Evolutionary conservation across 1,140 invertebrate genomes (phyloP).

Genomic region (Pinna nobilis): DNA sequence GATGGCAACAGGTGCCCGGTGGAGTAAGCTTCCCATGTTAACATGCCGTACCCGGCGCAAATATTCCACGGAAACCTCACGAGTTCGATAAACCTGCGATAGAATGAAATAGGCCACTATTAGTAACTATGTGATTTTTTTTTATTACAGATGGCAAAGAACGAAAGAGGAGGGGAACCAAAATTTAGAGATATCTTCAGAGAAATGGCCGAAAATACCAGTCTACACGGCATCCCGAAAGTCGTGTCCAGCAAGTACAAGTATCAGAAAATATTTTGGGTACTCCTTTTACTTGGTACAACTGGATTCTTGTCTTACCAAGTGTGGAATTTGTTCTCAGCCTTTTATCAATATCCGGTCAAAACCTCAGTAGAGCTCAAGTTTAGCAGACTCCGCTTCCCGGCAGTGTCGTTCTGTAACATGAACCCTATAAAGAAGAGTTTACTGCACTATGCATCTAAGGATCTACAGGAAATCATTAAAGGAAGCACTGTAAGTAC

Average conservation of each 20-base stretch:
- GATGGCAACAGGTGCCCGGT: no score
- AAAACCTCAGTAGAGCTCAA: constrained; percentile 18
- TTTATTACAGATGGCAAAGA: no score
- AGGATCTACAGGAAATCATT: no score
- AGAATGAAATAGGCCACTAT: no score
- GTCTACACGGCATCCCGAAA: constrained; percentile 22
- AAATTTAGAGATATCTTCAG: background rate
- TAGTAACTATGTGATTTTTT: no score
- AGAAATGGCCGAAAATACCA: constrained; percentile 15
- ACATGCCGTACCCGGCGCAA: no score
- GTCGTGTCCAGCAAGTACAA: constrained; percentile 11
- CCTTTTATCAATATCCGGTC: constrained; percentile 8
- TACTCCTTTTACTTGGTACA: constrained; percentile 8
- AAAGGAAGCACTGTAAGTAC: no score
- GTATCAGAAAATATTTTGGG: constrained; percentile 15
- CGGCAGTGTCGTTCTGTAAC: constrained; percentile 32
- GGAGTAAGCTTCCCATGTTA: no score
- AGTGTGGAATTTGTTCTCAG: constrained; percentile 6
- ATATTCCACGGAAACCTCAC: no score
- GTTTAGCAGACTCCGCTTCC: constrained; percentile 18
- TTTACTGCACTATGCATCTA: no score
- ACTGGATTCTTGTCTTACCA: constrained; percentile 14
- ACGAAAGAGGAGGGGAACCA: no score
- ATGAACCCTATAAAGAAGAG: constrained; percentile 37
- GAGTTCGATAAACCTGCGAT: no score